Conservation (phyloP, 2,113 vertebrate genomes). For the Antigone vipio region DNA sequence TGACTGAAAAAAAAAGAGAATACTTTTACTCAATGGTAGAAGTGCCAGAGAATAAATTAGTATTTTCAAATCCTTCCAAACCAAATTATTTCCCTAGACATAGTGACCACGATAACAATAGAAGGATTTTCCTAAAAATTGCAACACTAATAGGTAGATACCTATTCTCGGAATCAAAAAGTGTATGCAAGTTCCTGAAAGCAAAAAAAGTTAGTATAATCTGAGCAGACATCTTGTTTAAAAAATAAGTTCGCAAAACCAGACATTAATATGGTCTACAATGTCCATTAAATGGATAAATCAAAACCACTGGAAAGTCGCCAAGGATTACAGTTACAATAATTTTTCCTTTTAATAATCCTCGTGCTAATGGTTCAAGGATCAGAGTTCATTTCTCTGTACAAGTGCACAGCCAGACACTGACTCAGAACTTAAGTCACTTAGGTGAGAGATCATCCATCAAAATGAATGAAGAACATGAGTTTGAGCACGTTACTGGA, state of each 20-base stretch:
- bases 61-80: constrained; percentile 66
- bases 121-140: constrained; percentile 45
- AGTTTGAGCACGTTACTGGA: constrained; percentile 84
- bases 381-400: constrained; percentile 66
- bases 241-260: constrained; percentile 61
- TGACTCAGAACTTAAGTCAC: constrained; percentile 75
- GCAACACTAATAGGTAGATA: constrained; percentile 50
- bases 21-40: constrained; percentile 38
- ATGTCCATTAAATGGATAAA: constrained; percentile 47
- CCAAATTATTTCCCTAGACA: constrained; percentile 46
- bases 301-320: constrained; percentile 60
- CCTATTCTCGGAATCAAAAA: constrained; percentile 51
- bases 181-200: constrained; percentile 49
- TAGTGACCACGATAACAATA: constrained; percentile 45
- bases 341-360: constrained; percentile 55
- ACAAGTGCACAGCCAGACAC: constrained; percentile 50
- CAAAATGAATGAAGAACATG: constrained; percentile 80
- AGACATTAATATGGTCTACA: constrained; percentile 58
- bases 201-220: constrained; percentile 56
- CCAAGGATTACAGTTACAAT: constrained; percentile 47
- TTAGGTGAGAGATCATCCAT: constrained; percentile 92
- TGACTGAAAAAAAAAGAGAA: constrained; percentile 32
- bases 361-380: constrained; percentile 49
- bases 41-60: constrained; percentile 57
- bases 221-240: constrained; percentile 53